Evolutionary conservation across 1,140 invertebrate genomes (phyloP), one percentile per base, ranked within the genome.

Genomic region (Aphaenogaster floridana): DNA sequence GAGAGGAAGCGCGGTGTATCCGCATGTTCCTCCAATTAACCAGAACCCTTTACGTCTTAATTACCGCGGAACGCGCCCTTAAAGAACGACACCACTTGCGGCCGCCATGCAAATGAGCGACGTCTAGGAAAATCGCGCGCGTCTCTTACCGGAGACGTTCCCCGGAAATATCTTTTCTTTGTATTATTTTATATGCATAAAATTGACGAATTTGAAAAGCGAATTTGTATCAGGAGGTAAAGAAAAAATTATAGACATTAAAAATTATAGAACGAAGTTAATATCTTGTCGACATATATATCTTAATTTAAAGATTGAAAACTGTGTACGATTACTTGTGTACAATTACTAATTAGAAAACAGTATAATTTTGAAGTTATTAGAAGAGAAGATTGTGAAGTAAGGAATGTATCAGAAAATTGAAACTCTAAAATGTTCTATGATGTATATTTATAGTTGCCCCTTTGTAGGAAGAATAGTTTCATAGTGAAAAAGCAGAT

Each of bases 41-140:
- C 89, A 87, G 85, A 76, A 57, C 69, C 84, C 89, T 90, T 78
- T 78, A 63, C 85, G 85, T 86, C 89, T 90, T 90, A 90, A 90
- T 90, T 90, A 84, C 80, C 80, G 69, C 69, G 69, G 11, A 76
- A 84, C 68, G 80, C n/a, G 57, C 89, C 76, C 77, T 89, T 90
- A 90, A 89, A 89, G 89, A 90, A 90, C 88, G 88, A 89, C 79
- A 83, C 84, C 88, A 90, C 84, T 90, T 90, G 86, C 76, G 85
- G 80, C 17, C 69, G 63, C 84, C 63, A 42, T 63, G 69, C 52
- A 84, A 84, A 74, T 61, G 69, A 81, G 79, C 79, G 50, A 57
- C 50, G 64, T 52, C 36, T 36, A 11, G 39, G 79, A 71, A 81
- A 81, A 71, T 81, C 45, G 50, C 39, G 64, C 39, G 13, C 21